These are phyloP conservation scores for Lycaena phlaeas DNA, from an alignment of 2,888 invertebrate genomes.

Conservation along the genomic window DNA sequence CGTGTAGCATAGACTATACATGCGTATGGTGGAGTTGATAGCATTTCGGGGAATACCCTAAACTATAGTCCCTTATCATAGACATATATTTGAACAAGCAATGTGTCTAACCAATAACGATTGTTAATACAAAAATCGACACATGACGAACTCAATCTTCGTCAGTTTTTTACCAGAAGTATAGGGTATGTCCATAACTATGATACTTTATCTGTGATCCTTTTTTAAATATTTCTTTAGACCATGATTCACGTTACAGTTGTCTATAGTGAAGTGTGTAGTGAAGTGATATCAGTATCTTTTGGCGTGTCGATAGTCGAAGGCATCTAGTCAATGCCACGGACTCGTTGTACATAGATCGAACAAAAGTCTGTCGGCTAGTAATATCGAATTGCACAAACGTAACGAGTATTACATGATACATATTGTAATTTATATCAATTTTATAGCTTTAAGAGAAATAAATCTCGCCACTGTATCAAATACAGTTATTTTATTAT, in stretches of 20 bases:
- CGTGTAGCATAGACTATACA: not conserved
- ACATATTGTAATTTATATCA: constrained; percentile 54
- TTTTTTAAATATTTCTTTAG: not conserved
- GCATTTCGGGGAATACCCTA: not conserved
- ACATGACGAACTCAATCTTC: too few species aligned
- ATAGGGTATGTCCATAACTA: not conserved
- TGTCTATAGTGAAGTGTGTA: too few species aligned
- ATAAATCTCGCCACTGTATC: constrained; percentile 54
- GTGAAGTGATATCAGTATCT: too few species aligned
- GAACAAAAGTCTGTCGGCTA: not conserved
- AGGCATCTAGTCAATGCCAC: constrained; percentile 22
- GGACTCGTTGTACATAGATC: constrained; percentile 21
- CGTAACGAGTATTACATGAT: constrained; percentile 53
- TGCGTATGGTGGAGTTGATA: not conserved
- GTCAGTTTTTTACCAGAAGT: not conserved
- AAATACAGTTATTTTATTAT: constrained; percentile 46
- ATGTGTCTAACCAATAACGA: not conserved
- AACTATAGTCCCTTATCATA: not conserved
- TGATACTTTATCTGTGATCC: constrained; percentile 4
- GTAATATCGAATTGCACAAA: constrained; percentile 47
- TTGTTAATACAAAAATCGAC: too few species aligned
- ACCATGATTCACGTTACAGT: too few species aligned
- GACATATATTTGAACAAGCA: not conserved
- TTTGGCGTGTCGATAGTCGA: constrained; percentile 10
- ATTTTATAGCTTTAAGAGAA: constrained; percentile 59